Conservation (phyloP, 2,888 invertebrate species). For the Shargacucullia verbasci region DNA sequence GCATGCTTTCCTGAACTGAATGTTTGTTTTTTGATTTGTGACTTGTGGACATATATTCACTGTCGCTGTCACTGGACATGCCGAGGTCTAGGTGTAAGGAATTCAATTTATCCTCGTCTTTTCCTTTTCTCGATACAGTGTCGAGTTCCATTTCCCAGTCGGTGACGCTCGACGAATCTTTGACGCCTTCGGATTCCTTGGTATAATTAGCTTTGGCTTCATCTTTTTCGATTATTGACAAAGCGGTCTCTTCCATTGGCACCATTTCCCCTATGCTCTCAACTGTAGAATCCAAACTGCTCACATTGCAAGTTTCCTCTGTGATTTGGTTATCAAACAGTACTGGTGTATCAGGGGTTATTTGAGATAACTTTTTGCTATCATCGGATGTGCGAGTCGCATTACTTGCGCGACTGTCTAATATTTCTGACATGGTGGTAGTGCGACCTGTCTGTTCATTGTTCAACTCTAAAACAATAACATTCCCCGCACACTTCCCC, state of each 20-base stretch:
- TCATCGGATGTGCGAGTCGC: conserved; percentile 64
- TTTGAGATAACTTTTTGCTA: conserved; percentile 67
- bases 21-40: conserved; percentile 75
- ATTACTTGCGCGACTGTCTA: conserved; percentile 74
- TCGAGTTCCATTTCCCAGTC: conserved; percentile 91
- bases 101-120: conserved; percentile 83
- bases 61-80: conserved; percentile 87
- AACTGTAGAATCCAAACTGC: conserved; percentile 80
- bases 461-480: conserved; percentile 84
- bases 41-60: conserved; percentile 77
- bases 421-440: conserved; percentile 84
- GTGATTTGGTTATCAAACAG: conserved; percentile 80
- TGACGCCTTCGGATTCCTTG: conserved; percentile 74
- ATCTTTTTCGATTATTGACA: conserved; percentile 71
- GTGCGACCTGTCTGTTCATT: conserved; percentile 83
- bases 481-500: conserved; percentile 80
- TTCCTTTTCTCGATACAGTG: conserved; percentile 82
- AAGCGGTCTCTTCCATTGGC: conserved; percentile 69
- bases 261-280: conserved; percentile 80
- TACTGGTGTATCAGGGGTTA: conserved; percentile 90
- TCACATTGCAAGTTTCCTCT: conserved; percentile 79
- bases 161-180: conserved; percentile 81
- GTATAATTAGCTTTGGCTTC: conserved; percentile 69
- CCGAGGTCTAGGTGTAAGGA: conserved; percentile 84
- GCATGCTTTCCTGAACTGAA: conserved; percentile 72